A percentile compares a stretch with the other conserved stretches of the same genome.
Evolutionary conservation across 2,888 invertebrate genomes (phyloP).

Genomic region (Sinodicranocentrus sp.): DNA sequence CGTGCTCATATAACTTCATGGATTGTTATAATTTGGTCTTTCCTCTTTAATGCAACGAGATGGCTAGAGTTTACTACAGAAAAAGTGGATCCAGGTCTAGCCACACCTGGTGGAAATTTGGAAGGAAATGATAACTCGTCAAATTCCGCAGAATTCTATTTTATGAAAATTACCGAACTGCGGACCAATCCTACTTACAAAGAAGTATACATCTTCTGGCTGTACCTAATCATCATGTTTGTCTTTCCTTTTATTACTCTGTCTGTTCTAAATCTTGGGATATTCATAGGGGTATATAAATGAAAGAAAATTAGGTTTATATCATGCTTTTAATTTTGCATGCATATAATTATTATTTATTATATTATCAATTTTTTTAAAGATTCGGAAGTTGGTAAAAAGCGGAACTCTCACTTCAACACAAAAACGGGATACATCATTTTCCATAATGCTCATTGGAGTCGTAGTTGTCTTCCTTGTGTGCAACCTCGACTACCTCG

Average conservation of each 20-base stretch:
- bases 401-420: slow-evolving; percentile 54
- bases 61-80: slow-evolving; percentile 62
- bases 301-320: too few relatives aligned
- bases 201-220: slow-evolving; percentile 72
- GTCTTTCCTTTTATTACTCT: slow-evolving; percentile 70
- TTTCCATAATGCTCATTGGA: slow-evolving; percentile 72
- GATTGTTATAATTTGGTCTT: slow-evolving; percentile 49
- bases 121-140: neutral
- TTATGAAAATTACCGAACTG: slow-evolving; percentile 67
- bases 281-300: slow-evolving; percentile 68
- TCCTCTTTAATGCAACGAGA: slow-evolving; percentile 60
- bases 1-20: slow-evolving; percentile 12
- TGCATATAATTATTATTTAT: slow-evolving; percentile 3
- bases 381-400: slow-evolving; percentile 33
- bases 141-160: slow-evolving; percentile 16
- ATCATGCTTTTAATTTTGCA: slow-evolving; percentile 8
- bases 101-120: neutral
- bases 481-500: slow-evolving; percentile 72
- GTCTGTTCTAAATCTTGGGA: slow-evolving; percentile 65
- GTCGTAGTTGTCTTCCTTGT: slow-evolving; percentile 73
- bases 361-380: neutral
- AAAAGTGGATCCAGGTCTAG: neutral
- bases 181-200: slow-evolving; percentile 65
- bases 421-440: slow-evolving; percentile 71
- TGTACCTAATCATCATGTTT: slow-evolving; percentile 70